These are phyloP conservation scores for Otolemur garnettii DNA, from an alignment of 2,113 vertebrate genomes.

Conservation along the genomic window DNA sequence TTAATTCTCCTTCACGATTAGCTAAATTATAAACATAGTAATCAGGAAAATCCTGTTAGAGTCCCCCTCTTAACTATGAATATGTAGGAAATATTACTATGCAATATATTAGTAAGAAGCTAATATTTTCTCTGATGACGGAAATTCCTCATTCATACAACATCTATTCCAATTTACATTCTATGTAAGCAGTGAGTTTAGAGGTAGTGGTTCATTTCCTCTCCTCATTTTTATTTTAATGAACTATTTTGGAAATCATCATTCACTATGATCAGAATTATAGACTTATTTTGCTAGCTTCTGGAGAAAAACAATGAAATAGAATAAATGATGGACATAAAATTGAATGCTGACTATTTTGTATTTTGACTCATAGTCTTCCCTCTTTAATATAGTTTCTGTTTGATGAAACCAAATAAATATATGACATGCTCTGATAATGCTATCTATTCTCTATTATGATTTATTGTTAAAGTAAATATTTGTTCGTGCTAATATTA, in stretches of 20 bases:
- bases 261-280: slow-evolving; percentile 25
- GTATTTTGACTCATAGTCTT: not conserved
- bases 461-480: not conserved
- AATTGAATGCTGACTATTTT: slow-evolving; percentile 45
- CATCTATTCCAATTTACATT: slow-evolving; percentile 39
- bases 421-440: not conserved
- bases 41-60: slow-evolving; percentile 57
- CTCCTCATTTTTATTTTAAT: slow-evolving; percentile 57
- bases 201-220: slow-evolving; percentile 8
- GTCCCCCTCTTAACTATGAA: slow-evolving; percentile 35
- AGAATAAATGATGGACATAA: slow-evolving; percentile 45
- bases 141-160: slow-evolving; percentile 2
- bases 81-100: slow-evolving; percentile 27
- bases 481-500: slow-evolving; percentile 24
- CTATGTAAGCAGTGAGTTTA: not conserved
- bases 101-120: not conserved
- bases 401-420: slow-evolving; percentile 39
- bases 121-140: not conserved
- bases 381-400: slow-evolving; percentile 9
- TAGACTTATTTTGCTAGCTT: slow-evolving; percentile 25
- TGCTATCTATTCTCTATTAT: not conserved
- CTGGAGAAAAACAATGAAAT: not conserved
- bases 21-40: slow-evolving; percentile 56
- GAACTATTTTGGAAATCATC: slow-evolving; percentile 49
- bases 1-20: slow-evolving; percentile 66